Base-by-base conservation (phyloP, 1,140 invertebrate genomes). In the Saccostrea echinata region DNA sequence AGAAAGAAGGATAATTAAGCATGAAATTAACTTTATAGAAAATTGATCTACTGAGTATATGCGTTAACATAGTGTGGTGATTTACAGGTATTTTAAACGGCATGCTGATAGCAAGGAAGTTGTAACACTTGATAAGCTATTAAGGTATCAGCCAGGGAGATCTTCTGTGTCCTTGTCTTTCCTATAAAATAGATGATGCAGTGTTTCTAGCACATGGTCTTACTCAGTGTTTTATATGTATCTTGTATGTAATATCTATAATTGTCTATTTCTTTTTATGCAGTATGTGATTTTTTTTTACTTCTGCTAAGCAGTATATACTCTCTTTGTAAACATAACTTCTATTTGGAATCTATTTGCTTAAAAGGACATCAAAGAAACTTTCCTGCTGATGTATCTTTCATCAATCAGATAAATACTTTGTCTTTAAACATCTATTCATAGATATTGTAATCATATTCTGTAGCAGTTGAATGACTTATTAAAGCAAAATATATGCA, bases 41-140 rank as follows among this genome's bases (percentile, higher is more conserved):
- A 9, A 76, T 76, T 76, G 11, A 33, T 13, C 27, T 33, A 3
- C 16, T 33, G n/a, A n/a, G 64, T 76, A 13, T 76, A 13, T 33
- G 12, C 9, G 24, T 13, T 76, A 76, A 76, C 68, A 30, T 12
- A 30, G 68, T 33, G 27, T 76, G 68, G 27, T 76, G 68, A 76
- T 76, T 76, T 76, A 76, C 68, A 76, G 68, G 68, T 76, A 33
- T 76, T 33, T 76, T 27, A 76, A 24, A 30, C 68, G 68, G 18
- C 9, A 13, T 76, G 68, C 68, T 33, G 68, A 76, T 30, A 30
- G 27, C 68, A 76, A 76, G 68, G 68, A 76, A 76, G 68, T 76
- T 24, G 27, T 76, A 30, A 76, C 68, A 30, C 30, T 76, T 30
- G 68, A 76, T 76, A 76, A 76, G 27, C 33, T 76, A 76, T 27